A percentile compares a stretch with the other conserved stretches of the same genome.
phyloP scores from a whole-genome alignment of 2,797 vertebrate species.

The Cheirogaleus major region DNA sequence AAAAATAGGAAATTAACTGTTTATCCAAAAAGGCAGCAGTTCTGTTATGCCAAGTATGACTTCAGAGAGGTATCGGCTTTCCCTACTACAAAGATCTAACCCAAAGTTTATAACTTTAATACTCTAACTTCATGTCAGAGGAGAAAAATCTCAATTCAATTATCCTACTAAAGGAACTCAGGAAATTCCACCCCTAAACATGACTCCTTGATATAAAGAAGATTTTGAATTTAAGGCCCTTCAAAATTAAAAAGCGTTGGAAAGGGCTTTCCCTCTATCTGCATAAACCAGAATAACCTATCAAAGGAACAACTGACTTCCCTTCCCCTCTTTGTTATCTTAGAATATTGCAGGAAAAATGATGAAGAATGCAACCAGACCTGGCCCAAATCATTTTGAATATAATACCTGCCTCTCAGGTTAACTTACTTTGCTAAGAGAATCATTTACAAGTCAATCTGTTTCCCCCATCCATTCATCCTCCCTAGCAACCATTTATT shows the following conservation, averaged over 20 bases:
- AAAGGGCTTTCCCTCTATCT: background rate
- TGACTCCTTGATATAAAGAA: background rate
- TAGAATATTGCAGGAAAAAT: background rate
- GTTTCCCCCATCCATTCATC: background rate
- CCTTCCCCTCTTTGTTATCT: background rate
- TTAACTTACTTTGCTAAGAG: background rate
- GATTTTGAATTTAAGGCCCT: background rate
- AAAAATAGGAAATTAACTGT: background rate
- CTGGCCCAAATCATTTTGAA: background rate
- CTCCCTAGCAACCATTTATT: background rate
- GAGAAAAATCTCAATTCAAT: slow-evolving; percentile 51
- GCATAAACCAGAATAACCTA: background rate
- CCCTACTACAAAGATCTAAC: background rate
- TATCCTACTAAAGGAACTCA: background rate
- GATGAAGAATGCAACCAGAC: background rate
- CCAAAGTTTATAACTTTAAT: slow-evolving; percentile 33
- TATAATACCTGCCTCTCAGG: background rate
- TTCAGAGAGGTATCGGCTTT: background rate
- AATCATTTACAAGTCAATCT: background rate
- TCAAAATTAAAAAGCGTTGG: background rate
- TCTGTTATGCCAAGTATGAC: background rate
- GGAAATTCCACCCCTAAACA: background rate
- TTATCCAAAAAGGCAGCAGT: background rate
- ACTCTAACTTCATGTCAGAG: background rate
- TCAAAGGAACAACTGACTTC: background rate